phyloP scores from a whole-genome alignment of 2,113 vertebrate species.

The Ploceus nigricollis region DNA sequence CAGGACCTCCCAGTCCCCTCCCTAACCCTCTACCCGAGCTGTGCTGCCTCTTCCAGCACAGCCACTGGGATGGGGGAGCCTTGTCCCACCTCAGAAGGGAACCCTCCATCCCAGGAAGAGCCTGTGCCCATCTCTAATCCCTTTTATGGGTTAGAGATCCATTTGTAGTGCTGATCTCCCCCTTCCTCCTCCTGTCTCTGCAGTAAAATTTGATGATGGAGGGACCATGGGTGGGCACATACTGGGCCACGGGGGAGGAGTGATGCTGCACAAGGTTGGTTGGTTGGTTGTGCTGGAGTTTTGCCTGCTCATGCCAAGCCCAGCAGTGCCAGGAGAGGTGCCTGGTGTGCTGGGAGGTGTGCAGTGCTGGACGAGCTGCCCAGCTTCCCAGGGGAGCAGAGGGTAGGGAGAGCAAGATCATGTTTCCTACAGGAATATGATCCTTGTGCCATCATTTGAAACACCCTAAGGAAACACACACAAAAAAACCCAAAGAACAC shows the following conservation, averaged over 20 bases:
- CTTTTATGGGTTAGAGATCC: not conserved
- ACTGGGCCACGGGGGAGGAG: fast-evolving
- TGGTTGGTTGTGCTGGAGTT: not conserved
- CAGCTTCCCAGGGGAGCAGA: not conserved
- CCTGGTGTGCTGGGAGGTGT: not conserved
- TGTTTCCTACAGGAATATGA: not conserved
- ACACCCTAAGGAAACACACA: not conserved
- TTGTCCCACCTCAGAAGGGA: not conserved
- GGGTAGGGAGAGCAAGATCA: fast-evolving
- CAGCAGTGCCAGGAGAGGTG: not conserved
- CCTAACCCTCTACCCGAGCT: fast-evolving
- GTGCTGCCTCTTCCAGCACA: not conserved
- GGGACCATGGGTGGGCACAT: not conserved
- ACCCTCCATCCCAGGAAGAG: not conserved
- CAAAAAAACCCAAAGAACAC: not conserved
- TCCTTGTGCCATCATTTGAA: not conserved
- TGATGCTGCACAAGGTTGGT: fast-evolving
- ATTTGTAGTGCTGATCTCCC: not conserved
- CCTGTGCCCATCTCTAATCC: not conserved
- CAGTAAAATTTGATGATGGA: not conserved
- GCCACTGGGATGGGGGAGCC: fast-evolving
- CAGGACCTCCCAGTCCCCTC: not conserved
- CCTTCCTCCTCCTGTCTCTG: not conserved
- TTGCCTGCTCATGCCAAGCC: not conserved
- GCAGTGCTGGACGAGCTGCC: not conserved